A percentile compares a stretch with the other conserved stretches of the same genome.
These are phyloP conservation scores for Pedionomus torquatus DNA, from an alignment of 2,113 vertebrate genomes.

Conservation along the genomic window DNA sequence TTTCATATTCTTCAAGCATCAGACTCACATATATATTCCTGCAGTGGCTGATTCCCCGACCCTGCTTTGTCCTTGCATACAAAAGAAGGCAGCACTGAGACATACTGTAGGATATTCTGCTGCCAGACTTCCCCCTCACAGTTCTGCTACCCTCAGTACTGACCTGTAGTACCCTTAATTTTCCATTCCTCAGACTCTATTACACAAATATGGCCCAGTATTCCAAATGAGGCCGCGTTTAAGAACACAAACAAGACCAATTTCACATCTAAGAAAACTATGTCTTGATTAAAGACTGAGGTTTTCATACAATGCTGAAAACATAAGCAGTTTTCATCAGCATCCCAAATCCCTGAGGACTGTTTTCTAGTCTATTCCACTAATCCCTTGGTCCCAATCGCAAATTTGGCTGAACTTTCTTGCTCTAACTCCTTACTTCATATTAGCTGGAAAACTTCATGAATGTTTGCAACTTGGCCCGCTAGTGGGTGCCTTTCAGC, in stretches of 20 bases:
- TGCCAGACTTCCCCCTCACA: conserved; percentile 1
- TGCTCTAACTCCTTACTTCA: not conserved
- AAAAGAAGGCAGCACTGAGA: not conserved
- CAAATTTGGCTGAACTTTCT: not conserved
- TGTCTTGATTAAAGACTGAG: not conserved
- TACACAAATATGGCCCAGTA: not conserved
- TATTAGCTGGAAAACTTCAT: not conserved
- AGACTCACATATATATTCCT: not conserved
- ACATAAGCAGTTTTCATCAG: not conserved
- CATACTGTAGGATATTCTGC: not conserved
- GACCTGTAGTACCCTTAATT: conserved; percentile 34
- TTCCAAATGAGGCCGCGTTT: not conserved
- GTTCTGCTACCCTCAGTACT: not conserved
- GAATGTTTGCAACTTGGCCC: not conserved
- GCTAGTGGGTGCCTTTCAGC: not conserved
- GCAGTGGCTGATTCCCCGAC: not conserved
- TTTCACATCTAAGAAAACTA: conserved; percentile 9
- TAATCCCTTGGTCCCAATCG: not conserved
- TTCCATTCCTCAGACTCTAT: not conserved
- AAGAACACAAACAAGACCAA: not conserved
- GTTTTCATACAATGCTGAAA: not conserved
- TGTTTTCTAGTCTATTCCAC: not conserved
- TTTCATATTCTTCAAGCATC: not conserved
- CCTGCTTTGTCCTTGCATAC: not conserved
- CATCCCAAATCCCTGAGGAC: not conserved